Evolutionary conservation across 2,797 vertebrate genomes (phyloP), one percentile per base, ranked within the genome.

Genomic region (Danio albolineatus): DNA sequence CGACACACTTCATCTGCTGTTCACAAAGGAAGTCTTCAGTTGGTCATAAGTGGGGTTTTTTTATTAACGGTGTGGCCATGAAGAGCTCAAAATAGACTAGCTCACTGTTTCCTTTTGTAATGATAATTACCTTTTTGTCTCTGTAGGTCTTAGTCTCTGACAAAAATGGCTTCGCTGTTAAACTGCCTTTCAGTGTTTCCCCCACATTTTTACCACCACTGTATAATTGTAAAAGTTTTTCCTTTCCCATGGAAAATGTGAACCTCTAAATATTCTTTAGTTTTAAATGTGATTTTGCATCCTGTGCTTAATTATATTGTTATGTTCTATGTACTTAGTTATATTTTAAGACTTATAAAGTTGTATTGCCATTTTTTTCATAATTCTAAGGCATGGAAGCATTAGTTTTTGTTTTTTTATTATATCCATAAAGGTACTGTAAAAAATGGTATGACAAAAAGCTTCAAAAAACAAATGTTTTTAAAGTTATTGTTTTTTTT

Each of bases 31-130:
- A 54, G 17, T 72, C 51, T 10, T 66, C 51, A 66, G 7, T 66
- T 7, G 41, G 51, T 48, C 51, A 7, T 56, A 56, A 56, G 39
- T 1, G n/a, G n/a, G n/a, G 4, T 67, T 56, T 46, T 65, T 76
- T 76, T 76, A 46, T 66, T 46, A 76, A 43, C 19, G 7, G 39
- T 8, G 16, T 38, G 19, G 51, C 21, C 17, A 46, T 46, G 21
- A 19, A 57, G 10, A 56, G 14, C 38, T 64, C 6, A 8, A 76
- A 66, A 66, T 56, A 21, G 44, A 39, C 57, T n/a, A n/a, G 61
- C 38, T 44, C 1, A 69, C 39, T 19, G 38, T 43, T 71, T 71
- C 8, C 16, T 69, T 69, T 69, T 51, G 66, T 69, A 28, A 38
- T 69, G 28, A 51, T 69, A 51, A 17, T 51, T 16, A 17, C 9